phyloP scores from a whole-genome alignment of 2,797 vertebrate species.

The Coregonus ussuriensis region DNA sequence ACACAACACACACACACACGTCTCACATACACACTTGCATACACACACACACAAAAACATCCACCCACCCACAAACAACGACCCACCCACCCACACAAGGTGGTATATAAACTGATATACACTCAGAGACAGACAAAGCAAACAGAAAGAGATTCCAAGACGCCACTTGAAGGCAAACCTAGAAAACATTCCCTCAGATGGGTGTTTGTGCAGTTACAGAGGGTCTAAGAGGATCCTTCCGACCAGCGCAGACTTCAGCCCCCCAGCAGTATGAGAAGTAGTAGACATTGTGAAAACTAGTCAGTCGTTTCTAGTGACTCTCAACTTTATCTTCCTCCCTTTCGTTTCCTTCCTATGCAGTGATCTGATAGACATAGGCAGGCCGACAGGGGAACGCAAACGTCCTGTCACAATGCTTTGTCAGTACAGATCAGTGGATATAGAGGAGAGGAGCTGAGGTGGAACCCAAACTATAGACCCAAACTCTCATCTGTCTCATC shows the following conservation, averaged over 20 bases:
- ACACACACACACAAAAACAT: neutral
- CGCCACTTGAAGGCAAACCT: neutral
- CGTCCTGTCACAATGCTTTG: neutral
- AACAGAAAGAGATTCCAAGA: neutral
- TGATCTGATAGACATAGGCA: neutral
- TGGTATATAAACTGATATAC: neutral
- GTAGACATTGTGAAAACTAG: too few relatives aligned
- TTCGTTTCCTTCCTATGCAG: neutral
- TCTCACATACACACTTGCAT: neutral
- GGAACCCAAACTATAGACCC: neutral
- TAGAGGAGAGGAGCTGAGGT: neutral
- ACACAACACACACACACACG: slow-evolving; percentile 5
- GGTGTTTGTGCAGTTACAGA: neutral
- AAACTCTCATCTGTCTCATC: neutral
- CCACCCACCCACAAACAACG: neutral
- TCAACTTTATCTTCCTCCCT: neutral
- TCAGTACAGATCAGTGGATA: neutral
- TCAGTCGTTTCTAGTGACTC: neutral
- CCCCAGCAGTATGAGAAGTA: too few relatives aligned
- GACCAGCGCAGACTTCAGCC: too few relatives aligned
- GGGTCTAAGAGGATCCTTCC: too few relatives aligned
- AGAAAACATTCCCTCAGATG: neutral
- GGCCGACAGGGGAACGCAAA: neutral
- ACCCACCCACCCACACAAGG: neutral
- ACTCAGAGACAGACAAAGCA: neutral